Conservation (phyloP, 2,113 vertebrate genomes). For the Callocephalon fimbriatum region DNA sequence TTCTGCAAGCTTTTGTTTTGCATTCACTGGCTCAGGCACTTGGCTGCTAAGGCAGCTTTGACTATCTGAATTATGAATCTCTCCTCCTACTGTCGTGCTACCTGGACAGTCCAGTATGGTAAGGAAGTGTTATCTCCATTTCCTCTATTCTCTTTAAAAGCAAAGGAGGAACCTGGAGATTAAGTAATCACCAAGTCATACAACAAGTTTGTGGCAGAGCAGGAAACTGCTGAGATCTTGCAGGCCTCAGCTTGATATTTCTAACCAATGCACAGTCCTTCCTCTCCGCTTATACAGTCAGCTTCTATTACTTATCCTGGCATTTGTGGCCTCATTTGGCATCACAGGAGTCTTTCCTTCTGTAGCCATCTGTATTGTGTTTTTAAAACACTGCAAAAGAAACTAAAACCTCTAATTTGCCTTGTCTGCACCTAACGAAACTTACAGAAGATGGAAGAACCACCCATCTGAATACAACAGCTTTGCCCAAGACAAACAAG, state of each 20-base stretch:
- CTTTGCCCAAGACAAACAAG: background rate
- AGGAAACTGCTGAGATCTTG: constrained; percentile 21
- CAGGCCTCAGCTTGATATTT: background rate
- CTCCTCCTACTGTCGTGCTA: background rate
- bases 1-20: background rate
- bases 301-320: background rate
- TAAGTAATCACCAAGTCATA: constrained; percentile 16
- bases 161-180: constrained; percentile 8
- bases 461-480: background rate
- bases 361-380: background rate
- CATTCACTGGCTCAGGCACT: background rate
- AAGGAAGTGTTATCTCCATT: background rate
- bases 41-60: background rate
- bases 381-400: background rate
- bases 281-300: background rate
- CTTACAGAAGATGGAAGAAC: background rate
- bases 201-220: constrained; percentile 2
- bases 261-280: background rate
- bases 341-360: background rate
- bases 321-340: background rate
- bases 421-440: background rate
- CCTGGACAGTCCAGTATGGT: background rate
- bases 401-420: background rate
- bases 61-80: background rate
- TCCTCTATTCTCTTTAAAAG: constrained; percentile 30